These are phyloP conservation scores for Cyprinella venusta DNA, from an alignment of 2,797 vertebrate species.

Conservation along the genomic window DNA sequence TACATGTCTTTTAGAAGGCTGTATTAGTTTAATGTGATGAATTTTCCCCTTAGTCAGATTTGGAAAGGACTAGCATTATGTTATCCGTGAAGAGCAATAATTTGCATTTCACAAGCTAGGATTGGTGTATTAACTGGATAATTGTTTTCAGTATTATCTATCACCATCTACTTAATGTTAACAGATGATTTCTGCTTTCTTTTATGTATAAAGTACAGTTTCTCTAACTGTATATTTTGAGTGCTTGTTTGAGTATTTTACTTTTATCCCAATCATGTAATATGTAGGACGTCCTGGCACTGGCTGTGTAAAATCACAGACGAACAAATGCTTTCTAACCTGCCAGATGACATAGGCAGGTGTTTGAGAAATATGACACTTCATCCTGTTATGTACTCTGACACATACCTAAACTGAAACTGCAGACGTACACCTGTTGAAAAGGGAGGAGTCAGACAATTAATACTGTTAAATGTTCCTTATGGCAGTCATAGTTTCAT, in stretches of 20 bases:
- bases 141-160: neutral
- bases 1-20: neutral
- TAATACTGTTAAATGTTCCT: constrained; percentile 9
- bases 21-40: neutral
- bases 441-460: neutral
- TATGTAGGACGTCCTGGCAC: neutral
- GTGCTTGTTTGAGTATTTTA: neutral
- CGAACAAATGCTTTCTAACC: neutral
- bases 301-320: neutral
- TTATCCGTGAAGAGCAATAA: neutral
- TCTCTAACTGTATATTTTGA: neutral
- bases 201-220: neutral
- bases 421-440: neutral
- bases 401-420: constrained; percentile 14
- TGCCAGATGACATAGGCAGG: constrained; percentile 5
- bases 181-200: neutral
- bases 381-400: neutral
- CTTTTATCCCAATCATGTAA: neutral
- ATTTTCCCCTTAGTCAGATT: neutral
- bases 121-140: neutral
- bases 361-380: constrained; percentile 9
- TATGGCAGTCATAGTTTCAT: neutral
- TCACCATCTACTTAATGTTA: neutral
- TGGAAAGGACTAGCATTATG: neutral
- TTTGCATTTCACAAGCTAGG: constrained; percentile 9